Base-by-base conservation (phyloP, 2,797 vertebrate species). In the Acanthurus tractus region DNA sequence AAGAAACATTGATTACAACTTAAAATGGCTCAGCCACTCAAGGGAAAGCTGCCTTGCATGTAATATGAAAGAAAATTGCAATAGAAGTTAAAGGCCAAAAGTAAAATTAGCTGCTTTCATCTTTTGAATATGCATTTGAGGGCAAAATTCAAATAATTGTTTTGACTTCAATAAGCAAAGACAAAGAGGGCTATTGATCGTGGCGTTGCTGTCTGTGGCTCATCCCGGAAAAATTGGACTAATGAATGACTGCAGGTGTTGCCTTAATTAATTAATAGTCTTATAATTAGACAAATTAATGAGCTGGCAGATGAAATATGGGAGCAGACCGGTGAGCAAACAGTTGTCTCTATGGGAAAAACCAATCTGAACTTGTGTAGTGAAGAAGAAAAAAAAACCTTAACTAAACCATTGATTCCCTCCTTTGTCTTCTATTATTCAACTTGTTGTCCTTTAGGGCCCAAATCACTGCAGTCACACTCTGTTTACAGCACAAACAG, bases 201-300 rank as follows among this genome's bases (percentile, higher is more conserved):
- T 62, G 72, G 34, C 48, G 12, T 63, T 34, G 48, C 80, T 86
- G 76, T 81, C 84, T 70, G 79, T 70, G 69, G 61, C 70, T 79
- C 46, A 49, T 78, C 22, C 70, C 29, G 80, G 77, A 88, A 83
- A 78, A 78, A 86, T 66, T 79, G 64, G 20, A 69, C 78, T 91
- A 92, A 94, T 91, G 88, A 92, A 93, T 91, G 85, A 84, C 87
- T 93, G 86, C 92, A 95, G 92, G 89, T 94, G 91, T 88, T 93
- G 74, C 49, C 63, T 84, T 93, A 92, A 92, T 88, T 87, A 91
- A 94, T 94, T 90, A 93, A 93, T 93, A 82, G 83, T 85, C 64
- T 77, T 82, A 70, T 94, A 94, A 95, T 94, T 94, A 89, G 84
- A 90, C 79, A 91, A 93, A 95, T 93, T 81, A 93, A 91, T 84